Base-by-base conservation (phyloP, 1,140 invertebrate genomes). In the Drosophila biarmipes region DNA sequence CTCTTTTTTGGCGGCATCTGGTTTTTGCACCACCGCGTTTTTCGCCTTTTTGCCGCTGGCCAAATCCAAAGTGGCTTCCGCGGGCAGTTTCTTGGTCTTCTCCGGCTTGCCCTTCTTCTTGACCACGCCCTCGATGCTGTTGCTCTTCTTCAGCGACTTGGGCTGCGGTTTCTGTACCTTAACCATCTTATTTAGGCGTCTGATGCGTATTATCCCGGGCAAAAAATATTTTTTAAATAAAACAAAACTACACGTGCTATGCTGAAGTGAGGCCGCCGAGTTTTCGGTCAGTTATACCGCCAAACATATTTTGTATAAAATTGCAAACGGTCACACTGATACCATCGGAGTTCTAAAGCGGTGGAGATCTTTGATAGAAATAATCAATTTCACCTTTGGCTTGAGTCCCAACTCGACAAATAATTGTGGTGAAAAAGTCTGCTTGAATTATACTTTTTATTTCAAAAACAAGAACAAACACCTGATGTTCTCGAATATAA, bases 111-210 rank as follows among this genome's bases (percentile, higher is more conserved):
- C n/a, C 34, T 85, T 84, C n/a, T 89, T 77, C 31, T 89, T 87
- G 14, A 24, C 17, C 11, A 79, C 58, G 5, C 78, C 61, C 8
- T 89, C 77, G 42, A 59, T 67, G 56, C 67, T 69, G 10, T 10
- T 37, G 12, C 49, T 62, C 46, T 90, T 89, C 34, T n/a, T 80
- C 6, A 89, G 46, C 31, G 85, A 80, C 62, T 89, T 89, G 11
- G 84, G 68, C 38, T 73, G 59, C 4, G 85, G 85, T 45, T 89
- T 89, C 27, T 89, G 84, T 35, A 89, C 84, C 72, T 89, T 89
- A 6, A 89, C 84, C 84, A 89, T 89, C 11, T 74, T 67, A 34
- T 45, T 34, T 43, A 7, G 19, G 31, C 34, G 21, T 21, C 14
- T 46, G 10, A 6, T 11, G 1, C 27, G 17, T 40, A 53, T 56